A percentile compares a stretch with the other conserved stretches of the same genome.
Conservation (phyloP, 2,797 vertebrate species). For the Pseudopleuronectes americanus region DNA sequence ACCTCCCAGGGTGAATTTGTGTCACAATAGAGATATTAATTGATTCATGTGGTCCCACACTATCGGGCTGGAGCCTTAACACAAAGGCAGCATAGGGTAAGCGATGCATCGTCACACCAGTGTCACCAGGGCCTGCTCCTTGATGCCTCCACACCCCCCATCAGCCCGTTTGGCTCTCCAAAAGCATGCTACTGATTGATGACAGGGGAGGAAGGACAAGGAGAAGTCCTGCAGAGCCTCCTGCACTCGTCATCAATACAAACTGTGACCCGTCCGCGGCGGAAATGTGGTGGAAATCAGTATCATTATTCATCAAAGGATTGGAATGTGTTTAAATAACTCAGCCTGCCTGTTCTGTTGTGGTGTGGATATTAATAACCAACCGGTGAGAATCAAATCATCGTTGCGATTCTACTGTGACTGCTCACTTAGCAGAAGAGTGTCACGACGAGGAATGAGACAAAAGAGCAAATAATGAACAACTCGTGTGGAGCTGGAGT, state of each 20-base stretch:
- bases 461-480: conserved; percentile 52
- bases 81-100: conserved; percentile 20
- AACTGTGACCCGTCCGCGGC: conserved; percentile 3
- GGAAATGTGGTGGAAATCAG: conserved; percentile 21
- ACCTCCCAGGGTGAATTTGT: conserved; percentile 32
- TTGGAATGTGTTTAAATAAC: conserved; percentile 29
- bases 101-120: conserved; percentile 6
- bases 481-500: conserved; percentile 34
- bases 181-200: conserved; percentile 45
- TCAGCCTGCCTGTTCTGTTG: conserved; percentile 28
- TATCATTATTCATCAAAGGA: conserved; percentile 26
- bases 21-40: conserved; percentile 58
- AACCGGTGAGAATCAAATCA: conserved; percentile 37
- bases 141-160: conserved; percentile 1
- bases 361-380: conserved; percentile 51
- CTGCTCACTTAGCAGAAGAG: conserved; percentile 38
- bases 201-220: conserved; percentile 9
- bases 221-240: neutral
- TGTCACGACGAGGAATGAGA: conserved; percentile 51
- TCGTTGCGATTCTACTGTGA: conserved; percentile 19
- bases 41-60: conserved; percentile 49
- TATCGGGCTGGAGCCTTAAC: conserved; percentile 30
- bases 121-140: conserved; percentile 3
- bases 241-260: conserved; percentile 12
- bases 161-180: conserved; percentile 12